phyloP scores from a whole-genome alignment of 2,888 invertebrate genomes.

The Halictus quadricinctus region DNA sequence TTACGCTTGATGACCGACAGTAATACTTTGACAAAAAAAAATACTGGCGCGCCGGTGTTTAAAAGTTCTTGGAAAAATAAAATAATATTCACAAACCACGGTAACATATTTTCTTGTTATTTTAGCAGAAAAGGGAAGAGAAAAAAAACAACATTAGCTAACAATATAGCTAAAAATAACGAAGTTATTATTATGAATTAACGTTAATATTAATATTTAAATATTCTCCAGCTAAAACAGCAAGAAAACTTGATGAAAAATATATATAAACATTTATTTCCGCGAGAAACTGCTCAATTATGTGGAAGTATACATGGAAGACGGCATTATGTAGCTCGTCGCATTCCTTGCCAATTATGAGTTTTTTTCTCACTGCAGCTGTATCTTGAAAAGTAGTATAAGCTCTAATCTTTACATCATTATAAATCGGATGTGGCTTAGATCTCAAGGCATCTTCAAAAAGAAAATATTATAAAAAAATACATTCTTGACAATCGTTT shows the following conservation, averaged over 20 bases:
- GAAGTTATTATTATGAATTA: constrained; percentile 41
- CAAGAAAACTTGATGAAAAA: constrained; percentile 61
- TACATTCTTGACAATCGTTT: constrained; percentile 27
- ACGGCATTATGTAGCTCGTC: constrained; percentile 64
- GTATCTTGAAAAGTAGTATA: constrained; percentile 54
- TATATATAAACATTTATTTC: constrained; percentile 53
- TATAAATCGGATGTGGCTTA: constrained; percentile 39
- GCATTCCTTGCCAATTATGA: constrained; percentile 59
- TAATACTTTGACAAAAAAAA: constrained; percentile 63
- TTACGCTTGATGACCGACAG: constrained; percentile 53
- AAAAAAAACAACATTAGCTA: constrained; percentile 54
- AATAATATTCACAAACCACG: constrained; percentile 63
- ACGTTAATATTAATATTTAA: constrained; percentile 29
- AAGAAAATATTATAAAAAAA: constrained; percentile 47
- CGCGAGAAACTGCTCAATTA: constrained; percentile 40
- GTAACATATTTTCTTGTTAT: constrained; percentile 61
- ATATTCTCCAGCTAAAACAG: constrained; percentile 57
- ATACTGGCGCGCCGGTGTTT: constrained; percentile 61
- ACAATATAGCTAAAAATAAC: constrained; percentile 50
- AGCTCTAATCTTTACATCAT: constrained; percentile 30
- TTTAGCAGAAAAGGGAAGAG: constrained; percentile 48
- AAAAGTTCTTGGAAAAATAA: constrained; percentile 52
- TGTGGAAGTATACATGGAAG: constrained; percentile 67
- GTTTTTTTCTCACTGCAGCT: constrained; percentile 49
- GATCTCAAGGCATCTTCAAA: constrained; percentile 41